Base-by-base conservation (phyloP, 1,140 invertebrate species). In the Drosophila ananassae region DNA sequence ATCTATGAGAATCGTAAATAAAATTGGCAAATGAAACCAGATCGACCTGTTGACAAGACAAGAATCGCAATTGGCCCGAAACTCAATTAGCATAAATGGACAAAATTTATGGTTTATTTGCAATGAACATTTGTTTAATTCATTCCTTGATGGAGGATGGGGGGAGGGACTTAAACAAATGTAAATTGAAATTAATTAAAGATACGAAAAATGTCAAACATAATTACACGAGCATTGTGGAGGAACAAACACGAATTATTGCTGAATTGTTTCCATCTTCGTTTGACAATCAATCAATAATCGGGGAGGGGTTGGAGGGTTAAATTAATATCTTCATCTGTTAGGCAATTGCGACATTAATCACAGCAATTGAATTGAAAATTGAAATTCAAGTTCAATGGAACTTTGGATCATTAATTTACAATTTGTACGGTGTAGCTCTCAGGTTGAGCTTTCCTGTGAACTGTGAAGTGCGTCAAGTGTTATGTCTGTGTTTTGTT, bases 41-140 rank as follows among this genome's bases (percentile, higher is more conserved):
- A 80, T 66, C 78, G 63, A 51, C 73, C 57, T 64, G 78, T 57
- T 80, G 78, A 80, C 77, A 79, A 62, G 78, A 80, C 77, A 79
- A 62, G 59, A 28, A 69, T 57, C 63, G 73, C 73, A 77, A 56
- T 62, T 53, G 53, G 47, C 71, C 51, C 4, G n/a, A 30, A 75
- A 58, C 54, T 51, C 78, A 81, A 80, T 77, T 77, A 81, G 78
- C 73, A 82, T 77, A 82, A 59, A 44, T 56, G 66, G 32, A 13
- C 47, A 10, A 82, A 81, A 81, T 81, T 82, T 82, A 81, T 81
- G 79, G 74, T 64, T 62, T 82, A 82, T 82, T 82, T 77, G 78
- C 58, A 51, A 64, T 56, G 64, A 44, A 79, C 25, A 77, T 80
- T 80, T 81, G 78, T 81, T 80, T 57, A 34, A 67, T 61, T 82